Evolutionary conservation across 2,888 invertebrate genomes (phyloP), one percentile per base, ranked within the genome.

Genomic region (Erebia palarica): DNA sequence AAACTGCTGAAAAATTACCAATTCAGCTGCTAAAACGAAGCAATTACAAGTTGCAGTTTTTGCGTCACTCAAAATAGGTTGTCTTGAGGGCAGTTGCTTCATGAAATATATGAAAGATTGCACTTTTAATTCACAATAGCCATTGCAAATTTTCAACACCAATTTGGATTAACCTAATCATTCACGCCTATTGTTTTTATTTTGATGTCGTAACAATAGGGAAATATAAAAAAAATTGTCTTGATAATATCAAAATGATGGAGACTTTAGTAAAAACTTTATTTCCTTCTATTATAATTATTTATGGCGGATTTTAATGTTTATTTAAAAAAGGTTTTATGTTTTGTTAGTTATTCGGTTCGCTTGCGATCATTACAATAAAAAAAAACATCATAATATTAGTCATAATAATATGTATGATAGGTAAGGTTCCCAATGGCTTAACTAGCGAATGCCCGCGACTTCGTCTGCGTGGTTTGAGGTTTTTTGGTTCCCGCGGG

Each of bases 81-180:
- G 3, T 47, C 13, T 47, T 47, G 47, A 47, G 47, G 47, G 13
- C 47, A 47, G 47, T 13, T 47, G 47, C 47, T 3, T 47, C 10
- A 21, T 59, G 8, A 42, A 60, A 7, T 16, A 16, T 14, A 58
- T 58, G 5, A 13, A 13, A 27, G 27, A 13, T 58, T 14, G 14
- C 27, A 14, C n/a, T 59, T 36, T 59, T 36, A 14, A 21, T 27
- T 11, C 61, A 64, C 49, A 51, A 65, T 65, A 57, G 44, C 0
- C 58, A 58, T 66, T 57, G 57, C 16, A 55, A 65, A 66, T 66
- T 58, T 66, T 65, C 27, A 27, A 66, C 21, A 21, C 44, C n/a
- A 66, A 57, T 66, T 55, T 44, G 36, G 57, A 44, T 44, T 66
- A 44, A 66, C 1, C 16, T 10, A 44, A 66, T 66, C 57, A n/a